Percentiles rank a stretch among this genome's conserved stretches.
Evolutionary conservation across 2,113 vertebrate genomes (phyloP).

Genomic region (Tyrannus savana): DNA sequence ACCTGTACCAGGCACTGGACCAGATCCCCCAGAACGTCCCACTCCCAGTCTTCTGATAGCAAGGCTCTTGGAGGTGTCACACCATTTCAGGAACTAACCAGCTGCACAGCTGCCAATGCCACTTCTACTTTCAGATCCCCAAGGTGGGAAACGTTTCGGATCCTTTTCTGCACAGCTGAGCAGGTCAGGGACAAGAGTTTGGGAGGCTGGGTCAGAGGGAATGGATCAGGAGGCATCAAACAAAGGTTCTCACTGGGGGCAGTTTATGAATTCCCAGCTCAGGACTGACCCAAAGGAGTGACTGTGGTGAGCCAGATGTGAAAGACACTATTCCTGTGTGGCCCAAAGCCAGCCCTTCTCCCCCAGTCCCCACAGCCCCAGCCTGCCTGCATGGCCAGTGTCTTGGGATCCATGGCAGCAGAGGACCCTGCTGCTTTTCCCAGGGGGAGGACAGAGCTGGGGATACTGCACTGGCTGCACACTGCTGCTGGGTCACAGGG

Average conservation of each 20-base stretch:
- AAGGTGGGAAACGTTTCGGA: accelerated
- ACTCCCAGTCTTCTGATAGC: too few relatives aligned
- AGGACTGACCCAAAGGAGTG: background rate
- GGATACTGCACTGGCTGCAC: accelerated
- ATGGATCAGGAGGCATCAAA: background rate
- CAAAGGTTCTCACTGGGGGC: background rate
- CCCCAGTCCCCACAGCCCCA: background rate
- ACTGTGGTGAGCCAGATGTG: background rate
- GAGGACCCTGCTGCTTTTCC: background rate
- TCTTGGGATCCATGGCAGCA: background rate
- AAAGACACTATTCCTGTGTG: accelerated
- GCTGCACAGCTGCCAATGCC: background rate
- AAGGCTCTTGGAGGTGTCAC: accelerated
- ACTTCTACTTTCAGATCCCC: background rate
- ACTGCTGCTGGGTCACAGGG: background rate
- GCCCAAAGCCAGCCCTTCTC: background rate
- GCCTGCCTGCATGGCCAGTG: accelerated
- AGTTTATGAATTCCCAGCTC: background rate
- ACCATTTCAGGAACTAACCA: background rate
- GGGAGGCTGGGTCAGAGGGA: background rate
- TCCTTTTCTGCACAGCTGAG: background rate
- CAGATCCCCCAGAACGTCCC: background rate
- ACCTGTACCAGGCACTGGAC: accelerated
- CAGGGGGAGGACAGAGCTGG: background rate
- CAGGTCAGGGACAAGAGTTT: accelerated